Evolutionary conservation across 2,797 vertebrate genomes (phyloP).

Genomic region (Ceryle rudis): DNA sequence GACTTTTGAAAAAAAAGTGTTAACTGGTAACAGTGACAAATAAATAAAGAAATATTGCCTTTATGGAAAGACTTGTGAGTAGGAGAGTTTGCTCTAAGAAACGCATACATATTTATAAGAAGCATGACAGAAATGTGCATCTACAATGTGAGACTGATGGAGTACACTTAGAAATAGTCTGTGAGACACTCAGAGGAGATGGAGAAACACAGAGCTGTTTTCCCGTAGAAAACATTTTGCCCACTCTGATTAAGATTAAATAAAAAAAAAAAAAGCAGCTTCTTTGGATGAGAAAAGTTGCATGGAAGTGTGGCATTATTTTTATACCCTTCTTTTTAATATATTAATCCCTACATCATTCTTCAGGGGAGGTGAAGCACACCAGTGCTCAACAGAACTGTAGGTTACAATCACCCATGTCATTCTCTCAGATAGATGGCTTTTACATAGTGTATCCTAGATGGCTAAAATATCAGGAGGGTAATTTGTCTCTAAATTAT

Average conservation of each 20-base stretch:
- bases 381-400: neutral
- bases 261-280: neutral
- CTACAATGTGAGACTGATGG: neutral
- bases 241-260: neutral
- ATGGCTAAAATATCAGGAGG: slow-evolving; percentile 38
- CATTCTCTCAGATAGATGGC: slow-evolving; percentile 16
- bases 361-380: neutral
- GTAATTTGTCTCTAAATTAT: slow-evolving; percentile 64
- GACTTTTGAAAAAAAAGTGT: neutral
- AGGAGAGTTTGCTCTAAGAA: neutral
- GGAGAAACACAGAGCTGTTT: neutral
- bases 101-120: neutral
- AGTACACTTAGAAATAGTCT: neutral
- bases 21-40: neutral
- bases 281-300: neutral
- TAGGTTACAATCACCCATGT: neutral
- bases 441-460: neutral
- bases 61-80: neutral
- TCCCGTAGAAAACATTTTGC: neutral
- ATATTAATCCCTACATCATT: neutral
- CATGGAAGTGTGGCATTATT: neutral
- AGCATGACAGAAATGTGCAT: neutral
- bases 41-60: neutral
- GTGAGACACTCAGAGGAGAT: neutral
- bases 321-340: slow-evolving; percentile 11